Evolutionary conservation across 2,797 vertebrate species (phyloP).

Genomic region (Phyllotis vaccarum): DNA sequence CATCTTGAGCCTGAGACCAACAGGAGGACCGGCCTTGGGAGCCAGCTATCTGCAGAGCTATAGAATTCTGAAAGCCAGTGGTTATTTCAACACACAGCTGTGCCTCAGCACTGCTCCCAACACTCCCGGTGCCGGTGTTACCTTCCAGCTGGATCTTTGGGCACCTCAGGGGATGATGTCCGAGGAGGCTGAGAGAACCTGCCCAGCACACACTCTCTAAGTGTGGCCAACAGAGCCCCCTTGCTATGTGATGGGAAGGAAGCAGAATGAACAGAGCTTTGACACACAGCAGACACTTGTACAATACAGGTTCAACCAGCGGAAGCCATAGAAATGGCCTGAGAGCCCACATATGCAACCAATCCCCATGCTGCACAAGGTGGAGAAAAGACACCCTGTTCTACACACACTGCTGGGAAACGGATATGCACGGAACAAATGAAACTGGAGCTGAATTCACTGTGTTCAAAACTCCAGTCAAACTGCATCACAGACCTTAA

Average conservation of each 20-base stretch:
- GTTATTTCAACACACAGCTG: background rate
- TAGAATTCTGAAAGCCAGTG: background rate
- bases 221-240: background rate
- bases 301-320: background rate
- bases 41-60: no score
- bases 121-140: background rate
- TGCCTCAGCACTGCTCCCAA: background rate
- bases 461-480: background rate
- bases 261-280: background rate
- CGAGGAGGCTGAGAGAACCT: background rate
- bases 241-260: background rate
- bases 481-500: background rate
- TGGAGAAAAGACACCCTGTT: background rate
- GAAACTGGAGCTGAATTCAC: background rate
- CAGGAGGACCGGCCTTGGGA: no score
- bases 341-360: background rate
- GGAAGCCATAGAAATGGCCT: background rate
- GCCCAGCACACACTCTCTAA: background rate
- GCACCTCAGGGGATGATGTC: background rate
- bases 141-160: background rate
- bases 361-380: background rate
- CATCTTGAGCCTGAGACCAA: background rate
- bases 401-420: background rate
- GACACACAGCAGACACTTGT: background rate
- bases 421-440: no score